A percentile compares a stretch with the other conserved stretches of the same genome.
phyloP scores from a whole-genome alignment of 2,888 invertebrate species.

The Bembecia ichneumoniformis region DNA sequence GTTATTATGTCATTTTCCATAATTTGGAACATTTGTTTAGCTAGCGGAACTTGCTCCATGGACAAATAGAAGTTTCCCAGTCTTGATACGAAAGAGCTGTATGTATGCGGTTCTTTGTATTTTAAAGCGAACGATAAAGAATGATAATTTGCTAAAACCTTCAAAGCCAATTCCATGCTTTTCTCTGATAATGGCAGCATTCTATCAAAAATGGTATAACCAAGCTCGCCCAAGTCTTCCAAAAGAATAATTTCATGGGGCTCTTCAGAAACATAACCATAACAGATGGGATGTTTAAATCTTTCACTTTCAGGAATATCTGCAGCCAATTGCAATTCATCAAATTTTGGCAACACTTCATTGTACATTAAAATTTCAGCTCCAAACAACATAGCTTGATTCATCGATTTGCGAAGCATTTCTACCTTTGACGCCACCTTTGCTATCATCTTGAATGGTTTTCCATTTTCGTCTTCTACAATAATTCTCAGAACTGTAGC shows the following conservation, averaged over 20 bases:
- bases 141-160: conserved; percentile 2
- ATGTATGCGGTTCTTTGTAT: conserved; percentile 22
- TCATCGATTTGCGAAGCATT: conserved; percentile 12
- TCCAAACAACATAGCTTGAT: conserved; percentile 15
- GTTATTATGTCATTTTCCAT: conserved; percentile 12
- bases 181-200: conserved; percentile 23
- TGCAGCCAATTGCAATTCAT: conserved; percentile 24
- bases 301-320: conserved; percentile 23
- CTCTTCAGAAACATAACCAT: conserved; percentile 15
- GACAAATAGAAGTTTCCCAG: conserved; percentile 16
- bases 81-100: conserved; percentile 11
- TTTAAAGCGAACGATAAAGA: conserved; percentile 2
- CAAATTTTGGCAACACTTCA: conserved; percentile 26
- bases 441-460: conserved; percentile 27
- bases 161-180: conserved; percentile 13
- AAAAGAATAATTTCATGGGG: conserved; percentile 4
- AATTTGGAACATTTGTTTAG: conserved; percentile 3
- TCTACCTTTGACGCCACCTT: conserved; percentile 29
- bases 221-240: conserved; percentile 2
- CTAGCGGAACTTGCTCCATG: neutral
- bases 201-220: conserved; percentile 3
- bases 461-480: conserved; percentile 16
- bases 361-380: conserved; percentile 32
- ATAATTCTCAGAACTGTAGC: conserved; percentile 8
- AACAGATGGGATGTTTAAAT: conserved; percentile 26